These are phyloP conservation scores for Nipponia nippon DNA, from an alignment of 2,113 vertebrate species.

Conservation along the genomic window DNA sequence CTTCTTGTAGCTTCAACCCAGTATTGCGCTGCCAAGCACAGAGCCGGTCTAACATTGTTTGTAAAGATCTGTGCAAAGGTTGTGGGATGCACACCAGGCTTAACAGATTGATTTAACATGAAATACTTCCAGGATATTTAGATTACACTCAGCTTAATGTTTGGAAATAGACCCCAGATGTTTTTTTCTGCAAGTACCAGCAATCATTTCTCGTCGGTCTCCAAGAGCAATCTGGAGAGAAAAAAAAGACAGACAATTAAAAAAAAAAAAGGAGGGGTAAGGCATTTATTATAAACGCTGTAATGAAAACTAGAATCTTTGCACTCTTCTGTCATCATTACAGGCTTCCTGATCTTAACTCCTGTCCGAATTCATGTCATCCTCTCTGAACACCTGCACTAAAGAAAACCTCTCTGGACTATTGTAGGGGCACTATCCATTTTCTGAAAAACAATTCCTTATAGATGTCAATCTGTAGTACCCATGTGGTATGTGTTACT, in stretches of 20 bases:
- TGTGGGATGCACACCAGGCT: background rate
- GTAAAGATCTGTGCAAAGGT: background rate
- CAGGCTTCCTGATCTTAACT: background rate
- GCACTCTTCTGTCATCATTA: background rate
- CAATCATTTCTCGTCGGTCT: background rate
- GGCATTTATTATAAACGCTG: background rate
- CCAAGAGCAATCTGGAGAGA: background rate
- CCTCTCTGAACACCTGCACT: background rate
- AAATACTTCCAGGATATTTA: conserved; percentile 37
- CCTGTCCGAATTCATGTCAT: fast-evolving
- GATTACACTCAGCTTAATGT: background rate
- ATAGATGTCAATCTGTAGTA: background rate
- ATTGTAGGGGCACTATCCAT: background rate
- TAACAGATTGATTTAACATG: conserved; percentile 12
- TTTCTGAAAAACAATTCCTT: background rate
- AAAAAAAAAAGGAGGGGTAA: background rate
- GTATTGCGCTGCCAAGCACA: background rate
- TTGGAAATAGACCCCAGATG: background rate
- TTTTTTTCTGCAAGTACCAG: background rate
- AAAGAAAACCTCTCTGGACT: background rate
- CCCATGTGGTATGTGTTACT: background rate
- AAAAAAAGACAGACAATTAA: too few relatives aligned
- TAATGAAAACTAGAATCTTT: background rate
- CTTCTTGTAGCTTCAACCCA: background rate
- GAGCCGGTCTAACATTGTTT: background rate